Evolutionary conservation across 2,797 vertebrate species (phyloP).

Genomic region (Dendrocincla fuliginosa): DNA sequence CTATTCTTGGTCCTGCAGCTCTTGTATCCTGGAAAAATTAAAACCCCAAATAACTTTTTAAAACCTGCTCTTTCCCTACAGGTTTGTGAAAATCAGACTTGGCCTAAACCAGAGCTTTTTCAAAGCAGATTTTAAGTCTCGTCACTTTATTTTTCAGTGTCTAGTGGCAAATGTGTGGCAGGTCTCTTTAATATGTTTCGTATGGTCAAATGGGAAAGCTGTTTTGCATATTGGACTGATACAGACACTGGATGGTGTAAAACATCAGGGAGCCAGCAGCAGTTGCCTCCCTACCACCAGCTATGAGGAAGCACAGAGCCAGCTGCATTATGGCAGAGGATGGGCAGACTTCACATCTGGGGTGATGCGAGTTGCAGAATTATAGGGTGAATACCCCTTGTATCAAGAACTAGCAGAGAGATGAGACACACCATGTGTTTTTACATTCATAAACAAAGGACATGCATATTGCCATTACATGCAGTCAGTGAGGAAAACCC

Average conservation of each 20-base stretch:
- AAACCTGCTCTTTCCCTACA: neutral
- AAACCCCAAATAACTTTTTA: neutral
- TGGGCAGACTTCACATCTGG: neutral
- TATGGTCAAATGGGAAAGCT: neutral
- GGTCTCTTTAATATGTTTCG: neutral
- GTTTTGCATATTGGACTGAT: neutral
- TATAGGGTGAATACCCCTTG: rapidly evolving
- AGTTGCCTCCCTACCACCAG: neutral
- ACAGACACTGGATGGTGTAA: neutral
- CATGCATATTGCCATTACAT: rapidly evolving
- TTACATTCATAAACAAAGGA: neutral
- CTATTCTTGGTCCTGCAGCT: conserved; percentile 41
- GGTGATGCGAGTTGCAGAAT: neutral
- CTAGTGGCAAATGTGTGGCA: neutral
- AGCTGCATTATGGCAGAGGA: neutral
- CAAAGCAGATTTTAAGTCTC: neutral
- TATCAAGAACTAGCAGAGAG: neutral
- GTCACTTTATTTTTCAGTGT: neutral
- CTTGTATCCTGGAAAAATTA: neutral
- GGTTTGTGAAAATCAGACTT: neutral
- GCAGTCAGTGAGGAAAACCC: neutral
- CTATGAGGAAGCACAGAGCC: neutral
- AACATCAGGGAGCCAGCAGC: neutral
- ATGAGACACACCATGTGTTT: rapidly evolving
- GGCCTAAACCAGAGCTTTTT: neutral